Evolutionary conservation across 2,113 vertebrate genomes (phyloP).

Genomic region (Coptodon rendalli): DNA sequence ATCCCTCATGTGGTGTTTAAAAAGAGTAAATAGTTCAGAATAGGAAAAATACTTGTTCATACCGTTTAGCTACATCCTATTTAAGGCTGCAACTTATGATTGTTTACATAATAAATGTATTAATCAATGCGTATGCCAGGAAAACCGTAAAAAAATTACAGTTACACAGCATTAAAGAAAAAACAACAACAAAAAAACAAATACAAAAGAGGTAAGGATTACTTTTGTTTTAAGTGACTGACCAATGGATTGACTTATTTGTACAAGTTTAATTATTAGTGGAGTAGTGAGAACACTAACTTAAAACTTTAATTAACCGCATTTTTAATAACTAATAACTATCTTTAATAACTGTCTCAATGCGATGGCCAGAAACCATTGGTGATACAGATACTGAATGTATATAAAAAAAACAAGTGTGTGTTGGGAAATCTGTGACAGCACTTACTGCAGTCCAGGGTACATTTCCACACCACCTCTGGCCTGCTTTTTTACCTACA

Average conservation of each 20-base stretch:
- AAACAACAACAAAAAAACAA: background rate
- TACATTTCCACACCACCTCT: conserved; percentile 85
- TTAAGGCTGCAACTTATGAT: background rate
- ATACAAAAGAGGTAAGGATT: background rate
- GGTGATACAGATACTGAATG: background rate
- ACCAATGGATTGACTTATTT: background rate
- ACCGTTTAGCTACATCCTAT: background rate
- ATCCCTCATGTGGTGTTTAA: background rate
- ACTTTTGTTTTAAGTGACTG: background rate
- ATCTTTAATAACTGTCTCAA: background rate
- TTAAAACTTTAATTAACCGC: background rate
- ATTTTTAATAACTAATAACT: background rate
- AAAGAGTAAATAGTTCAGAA: background rate
- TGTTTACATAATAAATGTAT: background rate
- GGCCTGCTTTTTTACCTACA: conserved; percentile 73
- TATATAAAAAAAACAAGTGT: background rate
- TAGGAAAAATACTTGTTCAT: background rate
- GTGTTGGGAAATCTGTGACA: background rate
- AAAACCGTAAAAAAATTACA: background rate
- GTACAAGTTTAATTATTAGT: background rate
- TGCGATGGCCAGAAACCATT: background rate
- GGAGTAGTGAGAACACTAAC: background rate
- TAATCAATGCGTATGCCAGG: fast-evolving
- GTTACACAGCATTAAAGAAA: background rate
- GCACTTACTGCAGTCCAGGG: conserved; percentile 77